phyloP scores from a whole-genome alignment of 2,797 vertebrate genomes.

The Alfaro cultratus region DNA sequence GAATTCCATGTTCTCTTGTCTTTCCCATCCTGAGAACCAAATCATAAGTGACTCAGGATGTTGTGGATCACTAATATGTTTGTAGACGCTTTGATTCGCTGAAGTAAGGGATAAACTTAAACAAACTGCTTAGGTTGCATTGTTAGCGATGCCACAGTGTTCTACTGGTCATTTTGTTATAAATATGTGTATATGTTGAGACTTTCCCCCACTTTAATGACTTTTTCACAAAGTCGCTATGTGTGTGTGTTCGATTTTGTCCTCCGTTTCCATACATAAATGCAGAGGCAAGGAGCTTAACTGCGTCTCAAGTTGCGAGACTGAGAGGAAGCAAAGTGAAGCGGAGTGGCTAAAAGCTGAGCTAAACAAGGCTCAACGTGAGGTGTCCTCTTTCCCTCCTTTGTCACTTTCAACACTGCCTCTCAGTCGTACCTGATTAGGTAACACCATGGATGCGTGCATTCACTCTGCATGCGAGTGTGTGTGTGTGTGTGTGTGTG shows the following conservation, averaged over 20 bases:
- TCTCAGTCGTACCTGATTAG: constrained; percentile 59
- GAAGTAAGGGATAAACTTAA: neutral
- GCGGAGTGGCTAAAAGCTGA: constrained; percentile 24
- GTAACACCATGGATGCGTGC: constrained; percentile 31
- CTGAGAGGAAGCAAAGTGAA: constrained; percentile 3
- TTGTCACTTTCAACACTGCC: constrained; percentile 56
- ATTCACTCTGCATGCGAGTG: constrained; percentile 21
- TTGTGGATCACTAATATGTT: too few species aligned
- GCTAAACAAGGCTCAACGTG: constrained; percentile 23
- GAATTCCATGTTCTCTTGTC: neutral
- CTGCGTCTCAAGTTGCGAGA: neutral
- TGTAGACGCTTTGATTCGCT: neutral
- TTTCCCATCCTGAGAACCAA: neutral
- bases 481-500: constrained; percentile 27
- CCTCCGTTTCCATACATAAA: neutral
- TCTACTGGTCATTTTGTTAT: neutral
- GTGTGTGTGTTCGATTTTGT: neutral
- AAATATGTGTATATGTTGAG: neutral
- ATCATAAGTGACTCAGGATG: neutral
- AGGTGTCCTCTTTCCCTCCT: constrained; percentile 59
- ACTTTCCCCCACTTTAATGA: too few species aligned
- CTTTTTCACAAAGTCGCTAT: neutral
- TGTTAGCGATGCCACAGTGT: neutral
- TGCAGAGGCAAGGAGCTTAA: neutral
- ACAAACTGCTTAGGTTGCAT: neutral